These are phyloP conservation scores for Tortricodes alternella DNA, from an alignment of 2,888 invertebrate genomes.

Conservation along the genomic window DNA sequence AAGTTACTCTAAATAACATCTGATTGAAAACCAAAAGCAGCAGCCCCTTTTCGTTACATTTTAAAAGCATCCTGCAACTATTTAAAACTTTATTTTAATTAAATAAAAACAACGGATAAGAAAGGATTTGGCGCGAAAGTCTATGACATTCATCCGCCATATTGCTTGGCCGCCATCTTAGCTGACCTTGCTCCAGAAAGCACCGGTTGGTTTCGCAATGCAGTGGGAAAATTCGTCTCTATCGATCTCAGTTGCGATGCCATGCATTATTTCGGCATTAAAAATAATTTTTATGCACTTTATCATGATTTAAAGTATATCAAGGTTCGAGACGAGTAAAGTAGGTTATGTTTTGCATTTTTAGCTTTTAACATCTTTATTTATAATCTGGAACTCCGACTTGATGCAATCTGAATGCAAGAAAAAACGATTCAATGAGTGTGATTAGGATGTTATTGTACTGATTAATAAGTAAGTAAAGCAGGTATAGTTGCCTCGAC, in stretches of 20 bases:
- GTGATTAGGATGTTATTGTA: too few species aligned
- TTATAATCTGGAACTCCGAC: background rate
- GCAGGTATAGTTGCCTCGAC: too few species aligned
- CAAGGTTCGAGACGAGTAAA: slow-evolving; percentile 10
- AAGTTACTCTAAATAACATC: too few species aligned
- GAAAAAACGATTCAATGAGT: too few species aligned
- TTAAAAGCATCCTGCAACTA: too few species aligned
- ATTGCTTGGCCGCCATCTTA: slow-evolving; percentile 66
- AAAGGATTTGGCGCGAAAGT: slow-evolving; percentile 66
- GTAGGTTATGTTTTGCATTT: slow-evolving; percentile 11
- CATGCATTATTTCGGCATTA: slow-evolving; percentile 38
- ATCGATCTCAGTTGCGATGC: slow-evolving; percentile 53
- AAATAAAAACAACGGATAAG: slow-evolving; percentile 44
- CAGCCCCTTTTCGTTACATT: too few species aligned
- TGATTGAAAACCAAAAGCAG: too few species aligned
- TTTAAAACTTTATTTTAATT: too few species aligned
- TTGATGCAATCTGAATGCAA: background rate
- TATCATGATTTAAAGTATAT: slow-evolving; percentile 3
- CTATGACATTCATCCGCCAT: slow-evolving; percentile 69
- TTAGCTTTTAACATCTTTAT: background rate
- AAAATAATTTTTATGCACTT: slow-evolving; percentile 28
- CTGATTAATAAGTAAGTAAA: too few species aligned
- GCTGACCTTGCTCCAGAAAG: slow-evolving; percentile 76
- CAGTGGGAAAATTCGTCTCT: slow-evolving; percentile 70
- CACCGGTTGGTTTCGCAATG: slow-evolving; percentile 69